These are phyloP conservation scores for Lasioglossum calceatum DNA, from an alignment of 2,888 invertebrate genomes.

Conservation along the genomic window DNA sequence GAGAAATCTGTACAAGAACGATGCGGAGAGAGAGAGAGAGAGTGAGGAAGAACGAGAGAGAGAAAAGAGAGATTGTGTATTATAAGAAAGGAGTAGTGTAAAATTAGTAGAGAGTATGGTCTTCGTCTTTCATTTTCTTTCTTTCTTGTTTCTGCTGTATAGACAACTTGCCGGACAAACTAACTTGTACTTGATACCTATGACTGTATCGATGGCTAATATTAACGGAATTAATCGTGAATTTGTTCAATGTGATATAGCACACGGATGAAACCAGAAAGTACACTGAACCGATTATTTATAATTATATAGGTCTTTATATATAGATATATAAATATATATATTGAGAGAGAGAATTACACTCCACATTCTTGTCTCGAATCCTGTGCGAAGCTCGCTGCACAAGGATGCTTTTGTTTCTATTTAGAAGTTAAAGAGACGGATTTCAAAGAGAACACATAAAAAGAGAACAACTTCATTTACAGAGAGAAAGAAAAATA, in stretches of 20 bases:
- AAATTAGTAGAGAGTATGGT: constrained; percentile 29
- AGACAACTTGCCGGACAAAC: constrained; percentile 16
- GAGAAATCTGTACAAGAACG: constrained; percentile 48
- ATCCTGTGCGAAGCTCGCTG: constrained; percentile 20
- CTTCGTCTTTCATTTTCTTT: constrained; percentile 16
- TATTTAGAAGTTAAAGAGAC: constrained; percentile 1
- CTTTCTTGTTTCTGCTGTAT: constrained; percentile 18
- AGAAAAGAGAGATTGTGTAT: constrained; percentile 35
- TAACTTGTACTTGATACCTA: constrained; percentile 41
- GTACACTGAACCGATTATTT: constrained; percentile 28
- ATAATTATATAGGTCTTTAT: constrained; percentile 41
- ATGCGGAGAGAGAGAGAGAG: constrained; percentile 14
- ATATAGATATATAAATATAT: not conserved
- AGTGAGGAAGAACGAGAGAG: not conserved
- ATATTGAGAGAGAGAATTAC: constrained; percentile 12
- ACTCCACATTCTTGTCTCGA: constrained; percentile 25
- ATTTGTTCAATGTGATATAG: constrained; percentile 44
- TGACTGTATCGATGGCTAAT: constrained; percentile 35
- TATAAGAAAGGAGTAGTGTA: constrained; percentile 35
- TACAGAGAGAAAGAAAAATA: not conserved
- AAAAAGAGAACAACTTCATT: not conserved
- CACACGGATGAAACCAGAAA: constrained; percentile 22
- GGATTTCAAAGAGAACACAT: not conserved
- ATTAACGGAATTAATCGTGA: constrained; percentile 42
- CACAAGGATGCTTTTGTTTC: constrained; percentile 19